Evolutionary conservation across 2,797 vertebrate species (phyloP), one percentile per base, ranked within the genome.

Genomic region (Phoxinus dragarum): DNA sequence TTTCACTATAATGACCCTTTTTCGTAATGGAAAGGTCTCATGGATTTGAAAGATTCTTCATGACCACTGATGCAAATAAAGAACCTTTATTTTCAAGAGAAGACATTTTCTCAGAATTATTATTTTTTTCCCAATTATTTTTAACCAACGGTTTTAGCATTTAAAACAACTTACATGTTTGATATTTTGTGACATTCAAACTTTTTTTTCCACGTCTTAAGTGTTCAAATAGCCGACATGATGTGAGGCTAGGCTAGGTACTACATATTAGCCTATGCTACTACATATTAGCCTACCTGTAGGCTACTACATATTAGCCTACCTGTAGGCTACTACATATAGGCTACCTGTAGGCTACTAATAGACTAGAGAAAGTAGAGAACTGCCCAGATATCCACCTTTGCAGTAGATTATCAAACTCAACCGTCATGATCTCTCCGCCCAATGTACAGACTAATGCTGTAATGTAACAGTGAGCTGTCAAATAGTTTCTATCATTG

Each of bases 381-480:
- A 47, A 82, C 31, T 74, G 8, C 23, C 38, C 40, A 67, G 31
- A 75, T 40, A 83, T 66, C 17, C 68, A 44, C 49, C 17, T 76
- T 6, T 61, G 40, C 61, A 6, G 34, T 31, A 76, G 42, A 31
- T 61, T 36, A 27, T 54, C 3, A 75, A 54, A 1, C 61, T 69
- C 47, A 68, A 23, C 34, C 36, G 17, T 42, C 59, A 38, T 52
- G 31, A 14, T 66, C 36, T 75, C 59, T 76, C 59, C 3, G 10
- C 34, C 47, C n/a, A 23, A 16, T 23, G 21, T 11, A 17, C 23
- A 44, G 42, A 38, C 4, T 66, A 42, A 56, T 44, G 61, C 14
- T 42, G 61, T 68, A 84, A 68, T 42, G 44, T 40, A 36, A 54
- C 36, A 34, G 36, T 21, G 9, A 52, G 47, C 23, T 52, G 42